Evolutionary conservation across 2,797 vertebrate species (phyloP), one percentile per base, ranked within the genome.

Genomic region (Zalophus californianus): DNA sequence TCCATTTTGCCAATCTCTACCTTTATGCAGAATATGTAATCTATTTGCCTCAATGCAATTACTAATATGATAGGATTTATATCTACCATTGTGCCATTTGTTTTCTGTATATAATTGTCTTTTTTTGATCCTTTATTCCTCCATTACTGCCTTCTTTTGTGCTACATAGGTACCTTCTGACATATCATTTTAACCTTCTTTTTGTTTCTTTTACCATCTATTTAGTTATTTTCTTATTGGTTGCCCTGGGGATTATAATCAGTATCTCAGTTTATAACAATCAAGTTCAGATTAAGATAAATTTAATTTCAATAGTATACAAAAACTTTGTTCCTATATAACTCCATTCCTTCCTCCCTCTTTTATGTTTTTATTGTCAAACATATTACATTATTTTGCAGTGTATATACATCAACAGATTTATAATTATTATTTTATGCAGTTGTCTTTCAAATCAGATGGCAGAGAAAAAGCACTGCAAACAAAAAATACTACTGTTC

Each of bases 241-340:
- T 80, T 91, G 21, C 18, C 18, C 32, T 66, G 25, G 7, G 20
- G 20, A 93, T 85, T 93, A 90, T 62, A 79, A 93, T 72, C 41
- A 86, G 75, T 18, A 83, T 82, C 18, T 93, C 78, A 64, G 44
- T 72, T 80, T 87, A 82, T 62, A 93, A 64, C 15, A 91, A 70
- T 68, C 27, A 87, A 91, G 35, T 64, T 97, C 77, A 88, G 60
- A 90, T 94, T 84, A 94, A 94, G 60, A 68, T 20, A 75, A 70
- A 73, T 32, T 80, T 86, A 90, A 80, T 90, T 84, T 87, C 82
- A 87, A 35, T 62, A 54, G 35, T 62, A 70, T 90, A 64, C 52
- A 86, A 56, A 62, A 83, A 64, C 50, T 80, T 86, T 90, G n/a
- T 29, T 90, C 21, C 27, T 64, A 23, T 48, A 54, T n/a, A 80